phyloP scores from a whole-genome alignment of 2,113 vertebrate genomes.

The Glaucomys volans region DNA sequence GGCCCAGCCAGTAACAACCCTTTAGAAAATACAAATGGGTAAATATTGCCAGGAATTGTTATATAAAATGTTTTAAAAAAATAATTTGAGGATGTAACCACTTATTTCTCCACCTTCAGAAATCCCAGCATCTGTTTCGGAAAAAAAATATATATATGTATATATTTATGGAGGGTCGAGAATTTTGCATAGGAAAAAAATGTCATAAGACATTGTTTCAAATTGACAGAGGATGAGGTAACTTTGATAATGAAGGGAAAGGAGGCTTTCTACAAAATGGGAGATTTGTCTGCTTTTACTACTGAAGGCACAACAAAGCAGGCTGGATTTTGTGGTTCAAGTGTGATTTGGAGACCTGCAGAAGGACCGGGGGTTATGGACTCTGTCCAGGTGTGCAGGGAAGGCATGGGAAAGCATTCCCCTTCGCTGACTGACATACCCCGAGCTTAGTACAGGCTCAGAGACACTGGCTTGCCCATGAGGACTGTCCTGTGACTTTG shows the following conservation, averaged over 20 bases:
- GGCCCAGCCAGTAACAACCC: constrained; percentile 46
- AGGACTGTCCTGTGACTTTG: background rate
- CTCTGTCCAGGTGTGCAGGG: background rate
- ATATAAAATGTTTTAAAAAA: constrained; percentile 70
- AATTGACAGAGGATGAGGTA: constrained; percentile 31
- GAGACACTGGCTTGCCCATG: background rate
- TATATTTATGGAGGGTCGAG: background rate
- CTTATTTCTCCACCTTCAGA: constrained; percentile 69
- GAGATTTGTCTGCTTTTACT: background rate
- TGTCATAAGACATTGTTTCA: background rate
- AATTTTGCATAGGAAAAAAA: constrained; percentile 19
- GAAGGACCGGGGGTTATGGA: background rate
- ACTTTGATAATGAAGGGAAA: background rate
- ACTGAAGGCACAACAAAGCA: background rate
- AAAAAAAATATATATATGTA: background rate
- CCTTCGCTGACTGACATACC: background rate
- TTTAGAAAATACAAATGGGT: constrained; percentile 66
- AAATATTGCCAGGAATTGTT: constrained; percentile 74
- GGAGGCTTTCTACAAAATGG: background rate
- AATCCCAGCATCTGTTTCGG: constrained; percentile 56
- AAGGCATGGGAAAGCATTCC: background rate
- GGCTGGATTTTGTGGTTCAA: background rate
- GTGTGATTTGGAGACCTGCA: background rate
- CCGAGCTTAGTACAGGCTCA: background rate
- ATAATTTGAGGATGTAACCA: constrained; percentile 62